Evolutionary conservation across 2,797 vertebrate species (phyloP).

Genomic region (Anguilla pacifica): DNA sequence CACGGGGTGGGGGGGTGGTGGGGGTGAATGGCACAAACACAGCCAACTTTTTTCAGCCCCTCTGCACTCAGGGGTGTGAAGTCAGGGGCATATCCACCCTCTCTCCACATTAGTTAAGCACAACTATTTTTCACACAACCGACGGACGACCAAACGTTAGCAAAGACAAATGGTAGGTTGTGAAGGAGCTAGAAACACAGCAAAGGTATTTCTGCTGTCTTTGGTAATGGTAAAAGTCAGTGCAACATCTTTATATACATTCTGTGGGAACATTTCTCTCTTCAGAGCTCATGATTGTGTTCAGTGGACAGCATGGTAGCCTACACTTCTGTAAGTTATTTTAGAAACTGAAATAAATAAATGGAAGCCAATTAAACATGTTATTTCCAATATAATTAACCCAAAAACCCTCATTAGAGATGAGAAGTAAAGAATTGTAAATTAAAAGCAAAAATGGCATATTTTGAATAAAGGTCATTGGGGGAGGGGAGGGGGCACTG

Average conservation of each 20-base stretch:
- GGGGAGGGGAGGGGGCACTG: no score
- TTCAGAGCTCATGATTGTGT: neutral
- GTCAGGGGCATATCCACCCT: neutral
- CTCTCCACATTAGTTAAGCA: neutral
- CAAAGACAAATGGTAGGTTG: neutral
- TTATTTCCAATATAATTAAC: no score
- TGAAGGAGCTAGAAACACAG: no score
- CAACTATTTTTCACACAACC: neutral
- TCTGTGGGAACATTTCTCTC: neutral
- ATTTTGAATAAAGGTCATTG: no score
- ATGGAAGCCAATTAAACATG: neutral
- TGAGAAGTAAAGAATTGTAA: no score
- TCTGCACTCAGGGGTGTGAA: neutral
- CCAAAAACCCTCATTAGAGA: no score
- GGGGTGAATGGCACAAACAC: conserved; percentile 2
- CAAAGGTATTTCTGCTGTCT: no score
- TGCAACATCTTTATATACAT: neutral
- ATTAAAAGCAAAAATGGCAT: no score
- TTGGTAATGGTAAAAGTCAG: neutral
- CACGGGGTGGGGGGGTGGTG: no score
- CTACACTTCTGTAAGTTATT: no score
- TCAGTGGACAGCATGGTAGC: no score
- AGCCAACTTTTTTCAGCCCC: neutral
- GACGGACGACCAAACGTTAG: neutral
- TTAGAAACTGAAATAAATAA: neutral